Conservation (phyloP, 1,140 invertebrate species). For the Drosophila saltans region DNA sequence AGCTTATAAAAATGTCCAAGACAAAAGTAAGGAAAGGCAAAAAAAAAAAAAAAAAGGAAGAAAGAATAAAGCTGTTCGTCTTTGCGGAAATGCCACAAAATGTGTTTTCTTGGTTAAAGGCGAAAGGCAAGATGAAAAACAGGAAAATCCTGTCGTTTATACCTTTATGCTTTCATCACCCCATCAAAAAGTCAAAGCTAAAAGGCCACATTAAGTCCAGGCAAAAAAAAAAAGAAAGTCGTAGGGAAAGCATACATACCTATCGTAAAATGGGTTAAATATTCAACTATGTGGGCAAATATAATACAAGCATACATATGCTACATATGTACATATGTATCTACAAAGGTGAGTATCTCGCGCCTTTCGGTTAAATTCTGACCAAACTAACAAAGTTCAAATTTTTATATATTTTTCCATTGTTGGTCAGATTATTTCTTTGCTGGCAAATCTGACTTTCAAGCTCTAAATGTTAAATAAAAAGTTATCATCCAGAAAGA, state of each 20-base stretch:
- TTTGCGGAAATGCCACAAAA: conserved; percentile 6
- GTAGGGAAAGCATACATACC: background rate
- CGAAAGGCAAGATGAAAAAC: conserved; percentile 5
- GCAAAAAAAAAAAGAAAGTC: background rate
- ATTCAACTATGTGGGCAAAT: no score
- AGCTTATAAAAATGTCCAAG: conserved; percentile 8
- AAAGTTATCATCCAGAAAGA: no score
- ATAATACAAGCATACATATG: no score
- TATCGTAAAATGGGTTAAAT: background rate
- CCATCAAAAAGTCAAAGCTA: conserved; percentile 2
- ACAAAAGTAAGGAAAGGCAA: background rate
- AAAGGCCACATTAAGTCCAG: conserved; percentile 4
- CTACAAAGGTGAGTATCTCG: no score
- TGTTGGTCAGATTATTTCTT: no score
- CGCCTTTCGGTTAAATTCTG: no score
- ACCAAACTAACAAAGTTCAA: no score
- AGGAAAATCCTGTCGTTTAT: conserved; percentile 5
- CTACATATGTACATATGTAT: no score
- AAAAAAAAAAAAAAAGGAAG: background rate
- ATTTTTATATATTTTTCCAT: no score
- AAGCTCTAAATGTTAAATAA: no score
- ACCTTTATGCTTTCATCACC: background rate
- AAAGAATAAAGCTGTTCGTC: conserved; percentile 5
- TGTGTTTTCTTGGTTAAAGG: conserved; percentile 9
- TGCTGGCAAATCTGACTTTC: no score